Evolutionary conservation across 1,140 invertebrate genomes (phyloP), one percentile per base, ranked within the genome.

Genomic region (Berghia stephanieae): DNA sequence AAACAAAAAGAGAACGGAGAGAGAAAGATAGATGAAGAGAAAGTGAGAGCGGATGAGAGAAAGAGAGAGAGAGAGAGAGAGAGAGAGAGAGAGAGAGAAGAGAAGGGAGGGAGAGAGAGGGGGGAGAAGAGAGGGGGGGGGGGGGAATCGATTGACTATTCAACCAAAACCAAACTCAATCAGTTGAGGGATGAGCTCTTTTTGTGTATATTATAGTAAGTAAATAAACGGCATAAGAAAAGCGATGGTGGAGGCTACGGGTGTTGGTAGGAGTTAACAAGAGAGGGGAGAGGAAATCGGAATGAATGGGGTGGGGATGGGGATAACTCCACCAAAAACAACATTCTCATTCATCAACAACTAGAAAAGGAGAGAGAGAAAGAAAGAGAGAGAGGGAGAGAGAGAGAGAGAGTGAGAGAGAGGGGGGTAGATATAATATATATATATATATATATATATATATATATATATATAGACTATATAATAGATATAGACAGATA

Each of bases 391-490:
- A 1, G 57, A 60, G 36, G 46, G 46, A 60, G 57, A 60, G 57
- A 60, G 57, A n/a, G n/a, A n/a, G 55, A 60, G 55, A 60, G 55
- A 60, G 55, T 27, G 55, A 60, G 55, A 60, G 55, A 60, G 21
- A 21, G 55, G 4, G 55, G 21, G 55, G 21, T 4, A 21, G 55
- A 21, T n/a, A 4, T n/a, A n/a, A 52, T 49, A 55, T 31, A 73
- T 36, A 73, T 27, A 73, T 49, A 73, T 49, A 73, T 27, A 73
- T 49, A 73, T 27, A 73, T 31, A 3, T 31, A 73, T 55, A 27
- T 43, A 70, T 18, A 52, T 36, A 36, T 49, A 52, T 3, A 73
- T 31, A 49, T 55, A 36, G 10, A 73, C 13, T 31, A 49, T n/a
- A 8, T 34, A n/a, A 43, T 18, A 71, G 21, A 43, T 44, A 71